Conservation (phyloP, 2,888 invertebrate species). For the Cryptocephalus moraei region DNA sequence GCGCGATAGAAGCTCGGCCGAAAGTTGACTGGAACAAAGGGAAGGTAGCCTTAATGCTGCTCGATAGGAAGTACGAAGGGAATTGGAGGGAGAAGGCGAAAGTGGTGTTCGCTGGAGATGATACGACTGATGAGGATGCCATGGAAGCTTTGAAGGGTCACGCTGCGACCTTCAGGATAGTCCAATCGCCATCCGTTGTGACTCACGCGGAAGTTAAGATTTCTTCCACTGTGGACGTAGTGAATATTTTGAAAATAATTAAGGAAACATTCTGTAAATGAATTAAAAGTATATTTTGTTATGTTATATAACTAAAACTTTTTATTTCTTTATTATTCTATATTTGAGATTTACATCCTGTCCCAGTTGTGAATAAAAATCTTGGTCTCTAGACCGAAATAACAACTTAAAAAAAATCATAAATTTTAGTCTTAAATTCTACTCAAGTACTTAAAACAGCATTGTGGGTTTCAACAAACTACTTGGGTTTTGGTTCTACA, state of each 20-base stretch:
- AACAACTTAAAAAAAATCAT: too few species aligned
- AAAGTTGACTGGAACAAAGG: constrained; percentile 88
- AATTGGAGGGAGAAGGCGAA: constrained; percentile 83
- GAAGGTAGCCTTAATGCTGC: constrained; percentile 77
- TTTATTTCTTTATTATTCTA: too few species aligned
- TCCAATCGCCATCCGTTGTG: constrained; percentile 26
- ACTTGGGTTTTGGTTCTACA: too few species aligned
- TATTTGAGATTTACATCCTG: too few species aligned
- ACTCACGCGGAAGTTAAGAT: constrained; percentile 19
- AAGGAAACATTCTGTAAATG: constrained; percentile 1
- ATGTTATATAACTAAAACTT: too few species aligned
- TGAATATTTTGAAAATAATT: constrained; percentile 16
- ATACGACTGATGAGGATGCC: constrained; percentile 81
- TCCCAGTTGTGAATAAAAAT: too few species aligned
- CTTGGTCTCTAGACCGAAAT: too few species aligned
- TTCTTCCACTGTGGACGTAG: constrained; percentile 15
- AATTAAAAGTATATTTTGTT: too few species aligned
- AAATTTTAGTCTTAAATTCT: too few species aligned
- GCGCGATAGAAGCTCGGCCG: constrained; percentile 79
- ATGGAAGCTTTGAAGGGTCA: constrained; percentile 86
- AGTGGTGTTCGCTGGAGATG: constrained; percentile 82
- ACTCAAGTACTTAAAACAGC: too few species aligned
- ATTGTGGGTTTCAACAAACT: too few species aligned
- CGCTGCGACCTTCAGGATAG: constrained; percentile 86
- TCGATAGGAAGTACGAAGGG: constrained; percentile 77